phyloP scores from a whole-genome alignment of 1,140 invertebrate species.

The Pissodes strobi region DNA sequence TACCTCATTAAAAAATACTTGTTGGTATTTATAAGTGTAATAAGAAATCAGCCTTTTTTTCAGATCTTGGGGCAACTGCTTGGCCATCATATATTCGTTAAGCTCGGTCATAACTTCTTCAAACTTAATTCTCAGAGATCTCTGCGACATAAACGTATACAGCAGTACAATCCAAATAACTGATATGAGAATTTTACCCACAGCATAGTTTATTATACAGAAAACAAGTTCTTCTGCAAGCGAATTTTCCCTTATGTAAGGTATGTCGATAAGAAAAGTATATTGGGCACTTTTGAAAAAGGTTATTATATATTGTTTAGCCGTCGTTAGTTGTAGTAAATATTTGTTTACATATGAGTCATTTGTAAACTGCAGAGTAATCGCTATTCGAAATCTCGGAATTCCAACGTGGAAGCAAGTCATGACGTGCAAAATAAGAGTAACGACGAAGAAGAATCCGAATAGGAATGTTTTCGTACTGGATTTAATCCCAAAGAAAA shows the following conservation, averaged over 20 bases:
- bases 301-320: conserved; percentile 10
- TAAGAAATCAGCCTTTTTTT: conserved; percentile 36
- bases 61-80: conserved; percentile 38
- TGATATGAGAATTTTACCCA: conserved; percentile 33
- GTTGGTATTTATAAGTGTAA: conserved; percentile 43
- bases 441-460: conserved; percentile 10
- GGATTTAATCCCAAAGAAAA: conserved; percentile 10
- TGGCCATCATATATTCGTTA: conserved; percentile 42
- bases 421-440: conserved; percentile 21
- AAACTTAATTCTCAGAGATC: conserved; percentile 35
- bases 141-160: conserved; percentile 17
- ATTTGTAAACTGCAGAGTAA: neutral
- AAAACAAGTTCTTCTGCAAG: conserved; percentile 9
- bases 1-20: conserved; percentile 40
- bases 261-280: conserved; percentile 21
- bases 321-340: neutral
- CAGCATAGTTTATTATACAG: conserved; percentile 11
- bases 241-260: neutral
- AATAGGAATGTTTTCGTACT: conserved; percentile 8
- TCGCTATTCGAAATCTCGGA: neutral
- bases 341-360: neutral
- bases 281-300: conserved; percentile 30
- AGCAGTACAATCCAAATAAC: conserved; percentile 42
- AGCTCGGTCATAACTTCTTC: conserved; percentile 43
- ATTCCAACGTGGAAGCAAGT: conserved; percentile 24